Evolutionary conservation across 2,113 vertebrate species (phyloP).

Genomic region (Lophochroa leadbeateri): DNA sequence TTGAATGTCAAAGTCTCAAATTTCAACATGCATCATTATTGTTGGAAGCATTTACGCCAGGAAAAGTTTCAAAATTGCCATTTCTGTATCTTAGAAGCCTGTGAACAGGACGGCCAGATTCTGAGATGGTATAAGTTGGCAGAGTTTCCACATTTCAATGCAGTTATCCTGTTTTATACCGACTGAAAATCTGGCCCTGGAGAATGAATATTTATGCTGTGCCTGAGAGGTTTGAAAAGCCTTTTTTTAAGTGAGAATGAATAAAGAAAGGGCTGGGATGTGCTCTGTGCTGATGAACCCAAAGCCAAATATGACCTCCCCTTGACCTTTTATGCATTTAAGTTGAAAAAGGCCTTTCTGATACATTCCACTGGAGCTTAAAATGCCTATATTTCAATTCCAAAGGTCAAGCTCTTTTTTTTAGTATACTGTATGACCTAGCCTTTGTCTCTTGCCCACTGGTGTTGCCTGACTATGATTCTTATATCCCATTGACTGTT

Average conservation of each 20-base stretch:
- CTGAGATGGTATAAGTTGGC: constrained; percentile 38
- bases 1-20: constrained; percentile 54
- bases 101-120: constrained; percentile 47
- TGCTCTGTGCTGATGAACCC: constrained; percentile 63
- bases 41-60: constrained; percentile 47
- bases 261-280: constrained; percentile 55
- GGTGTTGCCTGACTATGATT: constrained; percentile 35
- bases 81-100: constrained; percentile 2
- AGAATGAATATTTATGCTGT: constrained; percentile 58
- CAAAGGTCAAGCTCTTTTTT: constrained; percentile 62
- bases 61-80: constrained; percentile 48
- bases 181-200: constrained; percentile 36
- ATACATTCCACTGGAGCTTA: constrained; percentile 74
- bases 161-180: constrained; percentile 31
- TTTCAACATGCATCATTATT: constrained; percentile 46
- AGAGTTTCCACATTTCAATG: background rate
- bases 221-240: constrained; percentile 22
- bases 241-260: constrained; percentile 10
- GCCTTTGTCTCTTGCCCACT: constrained; percentile 46
- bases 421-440: constrained; percentile 47
- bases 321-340: constrained; percentile 68
- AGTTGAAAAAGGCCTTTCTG: constrained; percentile 61
- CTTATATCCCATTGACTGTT: constrained; percentile 27
- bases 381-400: constrained; percentile 71
- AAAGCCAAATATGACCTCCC: constrained; percentile 61